Percentiles rank a stretch among this genome's conserved stretches.
Evolutionary conservation across 2,797 vertebrate species (phyloP).

Genomic region (Melanotaenia maccullochi): DNA sequence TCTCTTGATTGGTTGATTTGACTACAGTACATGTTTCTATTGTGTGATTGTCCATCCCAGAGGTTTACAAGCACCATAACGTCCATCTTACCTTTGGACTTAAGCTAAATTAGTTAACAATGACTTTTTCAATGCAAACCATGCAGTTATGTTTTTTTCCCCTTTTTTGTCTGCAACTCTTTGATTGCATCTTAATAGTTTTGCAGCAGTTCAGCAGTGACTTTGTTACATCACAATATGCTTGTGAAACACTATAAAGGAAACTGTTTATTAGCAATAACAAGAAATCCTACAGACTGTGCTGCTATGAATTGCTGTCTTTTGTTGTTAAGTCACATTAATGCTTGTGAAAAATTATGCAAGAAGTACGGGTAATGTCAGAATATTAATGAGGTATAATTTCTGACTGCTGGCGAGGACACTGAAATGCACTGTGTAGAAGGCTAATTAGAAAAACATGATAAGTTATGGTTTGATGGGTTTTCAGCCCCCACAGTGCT

Average conservation of each 20-base stretch:
- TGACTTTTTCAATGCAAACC: too few species aligned
- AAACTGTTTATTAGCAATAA: conserved; percentile 38
- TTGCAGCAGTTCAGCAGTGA: not conserved
- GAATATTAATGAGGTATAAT: conserved; percentile 67
- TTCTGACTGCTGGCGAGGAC: conserved; percentile 54
- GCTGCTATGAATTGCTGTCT: conserved; percentile 29
- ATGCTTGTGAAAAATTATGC: conserved; percentile 55
- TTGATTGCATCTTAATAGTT: not conserved
- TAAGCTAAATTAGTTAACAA: too few species aligned
- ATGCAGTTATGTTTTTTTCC: too few species aligned
- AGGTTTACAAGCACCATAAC: too few species aligned
- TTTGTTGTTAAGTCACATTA: conserved; percentile 61
- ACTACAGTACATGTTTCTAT: too few species aligned
- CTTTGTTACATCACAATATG: conserved; percentile 47
- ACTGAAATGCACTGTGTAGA: conserved; percentile 48
- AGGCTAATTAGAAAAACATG: conserved; percentile 70
- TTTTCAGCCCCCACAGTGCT: conserved; percentile 62
- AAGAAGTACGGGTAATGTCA: conserved; percentile 46
- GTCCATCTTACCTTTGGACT: too few species aligned
- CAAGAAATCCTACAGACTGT: conserved; percentile 17
- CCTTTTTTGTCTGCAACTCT: not conserved
- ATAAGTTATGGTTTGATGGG: conserved; percentile 74
- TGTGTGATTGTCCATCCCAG: too few species aligned
- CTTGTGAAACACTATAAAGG: conserved; percentile 43
- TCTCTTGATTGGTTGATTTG: too few species aligned